Conservation (phyloP, 2,888 invertebrate genomes). For the Oscheius onirici region DNA sequence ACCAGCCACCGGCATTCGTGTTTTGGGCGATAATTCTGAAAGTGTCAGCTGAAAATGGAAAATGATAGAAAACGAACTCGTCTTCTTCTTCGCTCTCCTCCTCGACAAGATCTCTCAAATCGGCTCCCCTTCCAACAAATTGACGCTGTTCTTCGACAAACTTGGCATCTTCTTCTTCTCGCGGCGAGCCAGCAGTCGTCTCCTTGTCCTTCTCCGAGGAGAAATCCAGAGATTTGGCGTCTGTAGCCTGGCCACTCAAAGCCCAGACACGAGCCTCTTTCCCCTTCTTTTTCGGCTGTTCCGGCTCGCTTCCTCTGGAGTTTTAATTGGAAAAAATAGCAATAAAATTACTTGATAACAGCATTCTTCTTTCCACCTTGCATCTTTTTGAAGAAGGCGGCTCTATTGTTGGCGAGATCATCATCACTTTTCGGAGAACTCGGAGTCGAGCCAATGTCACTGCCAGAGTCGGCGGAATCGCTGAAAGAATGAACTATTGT, state of each 20-base stretch:
- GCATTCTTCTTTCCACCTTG: constrained; percentile 73
- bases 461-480: constrained; percentile 29
- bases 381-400: constrained; percentile 77
- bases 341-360: constrained; percentile 13
- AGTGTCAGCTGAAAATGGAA: background rate
- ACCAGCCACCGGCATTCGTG: constrained; percentile 75
- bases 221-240: constrained; percentile 74
- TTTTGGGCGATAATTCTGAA: constrained; percentile 47
- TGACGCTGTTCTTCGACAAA: constrained; percentile 52
- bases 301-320: background rate
- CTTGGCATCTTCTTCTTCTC: constrained; percentile 31
- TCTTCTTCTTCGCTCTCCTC: constrained; percentile 58
- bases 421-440: constrained; percentile 74
- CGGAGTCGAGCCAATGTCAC: constrained; percentile 37
- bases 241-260: constrained; percentile 55
- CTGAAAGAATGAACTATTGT: constrained; percentile 2
- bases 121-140: constrained; percentile 73
- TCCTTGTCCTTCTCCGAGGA: constrained; percentile 78
- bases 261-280: constrained; percentile 68
- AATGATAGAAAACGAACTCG: constrained; percentile 27
- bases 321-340: background rate
- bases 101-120: constrained; percentile 73
- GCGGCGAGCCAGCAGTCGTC: constrained; percentile 65
- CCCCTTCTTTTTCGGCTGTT: constrained; percentile 55
- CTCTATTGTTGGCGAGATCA: constrained; percentile 80